phyloP scores from a whole-genome alignment of 2,888 invertebrate species.

The Tanytarsus gracilentus region DNA sequence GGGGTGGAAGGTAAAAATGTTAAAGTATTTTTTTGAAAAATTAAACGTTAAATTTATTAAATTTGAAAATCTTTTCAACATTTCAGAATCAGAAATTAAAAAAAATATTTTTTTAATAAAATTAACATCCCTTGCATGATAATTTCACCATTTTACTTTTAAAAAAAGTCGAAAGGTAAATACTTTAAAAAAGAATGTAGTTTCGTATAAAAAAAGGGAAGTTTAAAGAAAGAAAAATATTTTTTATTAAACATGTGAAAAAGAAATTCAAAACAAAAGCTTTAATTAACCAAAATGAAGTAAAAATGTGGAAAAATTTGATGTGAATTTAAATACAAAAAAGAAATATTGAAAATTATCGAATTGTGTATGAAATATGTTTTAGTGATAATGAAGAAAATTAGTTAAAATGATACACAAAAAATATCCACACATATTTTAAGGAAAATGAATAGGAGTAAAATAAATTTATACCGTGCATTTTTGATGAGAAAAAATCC shows the following conservation, averaged over 20 bases:
- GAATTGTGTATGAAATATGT: not conserved
- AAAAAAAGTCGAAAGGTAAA: not conserved
- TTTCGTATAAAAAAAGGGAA: conserved; percentile 1
- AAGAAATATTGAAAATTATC: not conserved
- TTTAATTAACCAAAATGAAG: conserved; percentile 23
- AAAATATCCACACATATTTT: not conserved
- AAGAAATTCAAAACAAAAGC: conserved; percentile 22
- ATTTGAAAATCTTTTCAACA: too few species aligned
- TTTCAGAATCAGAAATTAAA: too few species aligned
- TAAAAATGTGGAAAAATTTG: not conserved
- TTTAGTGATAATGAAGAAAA: conserved; percentile 5
- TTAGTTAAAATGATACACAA: not conserved
- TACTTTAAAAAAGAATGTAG: not conserved
- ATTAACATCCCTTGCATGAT: too few species aligned
- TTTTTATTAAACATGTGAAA: not conserved
- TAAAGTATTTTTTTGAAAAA: too few species aligned
- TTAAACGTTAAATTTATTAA: too few species aligned
- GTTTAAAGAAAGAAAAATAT: not conserved
- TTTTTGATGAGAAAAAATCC: too few species aligned
- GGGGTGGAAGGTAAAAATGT: too few species aligned
- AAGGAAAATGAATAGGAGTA: not conserved
- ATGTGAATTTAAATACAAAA: conserved; percentile 21
- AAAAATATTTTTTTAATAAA: too few species aligned
- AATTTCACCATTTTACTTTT: too few species aligned
- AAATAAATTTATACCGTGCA: too few species aligned